A percentile compares a stretch with the other conserved stretches of the same genome.
Evolutionary conservation across 2,888 invertebrate genomes (phyloP).

Genomic region (Crioceris asparagi): DNA sequence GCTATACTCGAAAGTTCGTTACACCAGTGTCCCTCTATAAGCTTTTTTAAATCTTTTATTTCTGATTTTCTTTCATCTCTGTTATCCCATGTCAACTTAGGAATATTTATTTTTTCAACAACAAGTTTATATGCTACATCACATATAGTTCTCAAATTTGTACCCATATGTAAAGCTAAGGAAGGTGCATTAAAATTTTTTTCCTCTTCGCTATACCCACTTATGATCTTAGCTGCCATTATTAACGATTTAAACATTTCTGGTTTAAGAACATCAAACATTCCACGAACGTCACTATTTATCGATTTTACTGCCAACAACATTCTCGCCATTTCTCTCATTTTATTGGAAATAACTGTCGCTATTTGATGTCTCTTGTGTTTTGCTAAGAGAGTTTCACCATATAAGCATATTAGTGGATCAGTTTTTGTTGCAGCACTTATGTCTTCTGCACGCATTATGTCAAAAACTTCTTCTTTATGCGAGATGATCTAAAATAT

Average conservation of each 20-base stretch:
- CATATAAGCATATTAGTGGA: slow-evolving; percentile 18
- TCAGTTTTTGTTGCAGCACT: slow-evolving; percentile 17
- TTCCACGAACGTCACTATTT: slow-evolving; percentile 3
- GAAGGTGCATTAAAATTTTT: slow-evolving; percentile 15
- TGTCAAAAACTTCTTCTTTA: slow-evolving; percentile 16
- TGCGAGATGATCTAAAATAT: slow-evolving; percentile 11
- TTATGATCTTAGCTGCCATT: slow-evolving; percentile 12
- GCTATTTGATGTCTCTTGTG: slow-evolving; percentile 19
- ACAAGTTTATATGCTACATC: slow-evolving; percentile 15
- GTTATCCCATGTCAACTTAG: slow-evolving; percentile 8
- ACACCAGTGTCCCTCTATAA: slow-evolving; percentile 6
- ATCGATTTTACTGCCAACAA: slow-evolving; percentile 11
- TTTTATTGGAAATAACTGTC: slow-evolving; percentile 16
- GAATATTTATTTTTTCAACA: slow-evolving; percentile 12
- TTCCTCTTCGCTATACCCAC: slow-evolving; percentile 12
- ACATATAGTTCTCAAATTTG: slow-evolving; percentile 15
- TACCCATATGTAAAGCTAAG: slow-evolving; percentile 16
- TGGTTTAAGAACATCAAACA: slow-evolving; percentile 16
- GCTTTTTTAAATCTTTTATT: slow-evolving; percentile 11
- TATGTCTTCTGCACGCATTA: slow-evolving; percentile 20
- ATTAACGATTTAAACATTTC: slow-evolving; percentile 13
- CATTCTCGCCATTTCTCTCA: slow-evolving; percentile 18
- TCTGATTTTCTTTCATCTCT: slow-evolving; percentile 10
- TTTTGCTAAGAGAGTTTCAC: slow-evolving; percentile 14
- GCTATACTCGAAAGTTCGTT: slow-evolving; percentile 6